Conservation (phyloP, 2,113 vertebrate species). For the Trogon melanurus region DNA sequence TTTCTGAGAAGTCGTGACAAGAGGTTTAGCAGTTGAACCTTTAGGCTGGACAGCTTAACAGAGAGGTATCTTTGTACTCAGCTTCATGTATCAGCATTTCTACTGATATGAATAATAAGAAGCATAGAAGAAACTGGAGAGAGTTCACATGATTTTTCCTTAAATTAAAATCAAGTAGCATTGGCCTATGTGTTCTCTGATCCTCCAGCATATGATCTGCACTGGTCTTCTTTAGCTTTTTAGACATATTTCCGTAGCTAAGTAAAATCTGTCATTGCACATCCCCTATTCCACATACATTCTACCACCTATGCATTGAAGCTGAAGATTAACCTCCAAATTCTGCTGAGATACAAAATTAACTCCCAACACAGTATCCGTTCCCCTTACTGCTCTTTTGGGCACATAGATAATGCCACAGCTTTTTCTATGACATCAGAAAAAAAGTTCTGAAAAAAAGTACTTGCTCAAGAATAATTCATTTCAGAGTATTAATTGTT, state of each 20-base stretch:
- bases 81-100: neutral
- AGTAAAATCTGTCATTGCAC: neutral
- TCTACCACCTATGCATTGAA: neutral
- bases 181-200: neutral
- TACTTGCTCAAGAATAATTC: neutral
- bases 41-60: neutral
- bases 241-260: neutral
- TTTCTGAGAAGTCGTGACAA: neutral
- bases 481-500: neutral
- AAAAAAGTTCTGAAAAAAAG: neutral
- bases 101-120: neutral
- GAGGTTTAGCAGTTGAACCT: neutral
- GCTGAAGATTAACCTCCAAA: neutral
- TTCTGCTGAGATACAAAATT: neutral
- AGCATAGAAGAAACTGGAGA: neutral
- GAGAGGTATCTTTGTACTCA: neutral
- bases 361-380: neutral
- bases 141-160: neutral
- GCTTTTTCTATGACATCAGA: neutral
- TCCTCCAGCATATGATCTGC: neutral
- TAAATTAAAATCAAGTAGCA: neutral
- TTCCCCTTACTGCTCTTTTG: neutral
- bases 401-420: neutral
- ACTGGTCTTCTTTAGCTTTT: neutral
- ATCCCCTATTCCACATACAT: neutral